Evolutionary conservation across 2,113 vertebrate genomes (phyloP).

Genomic region (Isurus oxyrinchus): DNA sequence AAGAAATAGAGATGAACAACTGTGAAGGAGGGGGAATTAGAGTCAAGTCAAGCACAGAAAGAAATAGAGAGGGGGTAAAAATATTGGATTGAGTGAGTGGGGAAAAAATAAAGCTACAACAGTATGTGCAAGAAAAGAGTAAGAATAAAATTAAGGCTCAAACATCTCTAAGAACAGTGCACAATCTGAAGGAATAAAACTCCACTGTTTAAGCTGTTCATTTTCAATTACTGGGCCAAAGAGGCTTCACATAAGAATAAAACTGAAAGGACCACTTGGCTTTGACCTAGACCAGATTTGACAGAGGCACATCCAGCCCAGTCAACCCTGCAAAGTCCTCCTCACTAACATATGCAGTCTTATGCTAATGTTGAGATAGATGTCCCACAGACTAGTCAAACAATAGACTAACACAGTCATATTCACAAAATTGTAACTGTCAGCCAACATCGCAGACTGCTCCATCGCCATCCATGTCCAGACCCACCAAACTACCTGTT

Average conservation of each 20-base stretch:
- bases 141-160: background rate
- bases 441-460: background rate
- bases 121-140: too few relatives aligned
- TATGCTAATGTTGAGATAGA: background rate
- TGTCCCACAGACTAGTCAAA: background rate
- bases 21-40: background rate
- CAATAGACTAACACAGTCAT: background rate
- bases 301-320: background rate
- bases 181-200: background rate
- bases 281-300: too few relatives aligned
- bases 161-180: background rate
- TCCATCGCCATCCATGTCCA: background rate
- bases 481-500: background rate
- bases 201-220: background rate
- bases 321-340: background rate
- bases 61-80: background rate
- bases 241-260: background rate
- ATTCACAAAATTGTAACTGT: too few relatives aligned
- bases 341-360: background rate
- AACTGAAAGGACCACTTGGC: too few relatives aligned
- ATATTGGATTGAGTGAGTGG: background rate
- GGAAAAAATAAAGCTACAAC: too few relatives aligned
- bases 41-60: too few relatives aligned
- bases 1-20: background rate
- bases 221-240: background rate